Evolutionary conservation across 2,797 vertebrate species (phyloP), one percentile per base, ranked within the genome.

Genomic region (Macrochelys suwanniensis): DNA sequence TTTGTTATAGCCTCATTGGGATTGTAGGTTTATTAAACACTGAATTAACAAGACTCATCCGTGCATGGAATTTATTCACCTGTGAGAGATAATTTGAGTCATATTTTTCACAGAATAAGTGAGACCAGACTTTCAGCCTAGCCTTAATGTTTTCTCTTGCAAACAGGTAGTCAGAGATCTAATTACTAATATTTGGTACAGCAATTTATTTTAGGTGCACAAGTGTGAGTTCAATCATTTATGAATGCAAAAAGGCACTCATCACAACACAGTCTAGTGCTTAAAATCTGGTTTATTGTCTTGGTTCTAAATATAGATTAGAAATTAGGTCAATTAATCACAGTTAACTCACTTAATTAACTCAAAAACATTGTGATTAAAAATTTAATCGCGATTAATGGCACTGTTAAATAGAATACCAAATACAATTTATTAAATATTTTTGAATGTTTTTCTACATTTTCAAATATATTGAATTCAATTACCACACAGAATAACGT

Each of bases 1-100:
- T 61, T 61, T 61, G 28, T 61, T 61, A 61, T 31, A 61, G 57
- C 28, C 57, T 96, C 90, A 92, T 78, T 93, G 93, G 96, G 94
- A 97, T 96, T 95, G 92, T 89, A 89, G 80, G 93, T 93, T 96
- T 96, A 97, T 96, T 96, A 96, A 96, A 96, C 94, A 82, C 90
- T 92, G 97, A 95, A 96, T 96, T 97, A 97, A 96, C 92, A 91
- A 92, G 90, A 94, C 87, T 95, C 94, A 94, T 91, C 84, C 87
- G 91, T 89, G 96, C 90, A 3, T 94, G 65, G 1, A 0, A 83
- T 88, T 96, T 92, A 96, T 94, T 94, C 96, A 97, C 97, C 95
- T 95, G 84, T 93, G 89, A 95, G 89, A 71, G 37, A 37, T 71
- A 95, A 94, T 92, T 13, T 74, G 87, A 96, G 54, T 88, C 92